A percentile compares a stretch with the other conserved stretches of the same genome.
These are phyloP conservation scores for Drymonia ruficornis DNA, from an alignment of 2,888 invertebrate genomes.

Conservation along the genomic window DNA sequence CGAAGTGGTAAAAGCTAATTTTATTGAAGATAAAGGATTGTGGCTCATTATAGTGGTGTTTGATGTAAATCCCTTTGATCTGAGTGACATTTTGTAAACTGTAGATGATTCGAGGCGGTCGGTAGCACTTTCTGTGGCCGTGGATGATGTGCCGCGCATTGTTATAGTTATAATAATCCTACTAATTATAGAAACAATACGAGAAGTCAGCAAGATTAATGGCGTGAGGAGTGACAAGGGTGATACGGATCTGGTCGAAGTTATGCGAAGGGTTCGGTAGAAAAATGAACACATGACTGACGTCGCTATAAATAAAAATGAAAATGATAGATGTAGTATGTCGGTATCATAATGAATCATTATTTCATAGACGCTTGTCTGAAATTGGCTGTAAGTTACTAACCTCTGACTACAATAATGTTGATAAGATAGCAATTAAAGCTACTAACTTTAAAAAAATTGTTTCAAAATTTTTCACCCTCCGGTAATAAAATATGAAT, in stretches of 20 bases:
- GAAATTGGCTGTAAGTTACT: neutral
- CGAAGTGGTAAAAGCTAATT: slow-evolving; percentile 33
- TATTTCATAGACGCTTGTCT: slow-evolving; percentile 14
- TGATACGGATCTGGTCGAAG: slow-evolving; percentile 30
- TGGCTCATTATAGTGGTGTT: slow-evolving; percentile 62
- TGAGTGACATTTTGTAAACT: slow-evolving; percentile 77
- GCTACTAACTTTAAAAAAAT: too few species aligned
- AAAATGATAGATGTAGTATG: slow-evolving; percentile 43
- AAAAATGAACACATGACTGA: slow-evolving; percentile 53
- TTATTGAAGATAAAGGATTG: slow-evolving; percentile 47
- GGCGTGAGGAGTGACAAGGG: slow-evolving; percentile 66
- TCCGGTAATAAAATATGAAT: neutral
- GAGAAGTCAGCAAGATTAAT: slow-evolving; percentile 57
- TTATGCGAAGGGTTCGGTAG: slow-evolving; percentile 35
- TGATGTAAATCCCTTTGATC: slow-evolving; percentile 78
- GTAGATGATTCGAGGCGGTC: slow-evolving; percentile 68
- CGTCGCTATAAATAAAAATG: slow-evolving; percentile 40
- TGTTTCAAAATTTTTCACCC: neutral
- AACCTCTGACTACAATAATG: neutral
- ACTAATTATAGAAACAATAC: slow-evolving; percentile 70
- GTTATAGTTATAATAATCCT: slow-evolving; percentile 53
- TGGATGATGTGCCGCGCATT: slow-evolving; percentile 58
- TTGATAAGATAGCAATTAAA: too few species aligned
- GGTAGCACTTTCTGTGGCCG: slow-evolving; percentile 59
- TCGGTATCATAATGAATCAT: slow-evolving; percentile 35